phyloP scores from a whole-genome alignment of 2,797 vertebrate genomes.

The Poeciliopsis gracilis region DNA sequence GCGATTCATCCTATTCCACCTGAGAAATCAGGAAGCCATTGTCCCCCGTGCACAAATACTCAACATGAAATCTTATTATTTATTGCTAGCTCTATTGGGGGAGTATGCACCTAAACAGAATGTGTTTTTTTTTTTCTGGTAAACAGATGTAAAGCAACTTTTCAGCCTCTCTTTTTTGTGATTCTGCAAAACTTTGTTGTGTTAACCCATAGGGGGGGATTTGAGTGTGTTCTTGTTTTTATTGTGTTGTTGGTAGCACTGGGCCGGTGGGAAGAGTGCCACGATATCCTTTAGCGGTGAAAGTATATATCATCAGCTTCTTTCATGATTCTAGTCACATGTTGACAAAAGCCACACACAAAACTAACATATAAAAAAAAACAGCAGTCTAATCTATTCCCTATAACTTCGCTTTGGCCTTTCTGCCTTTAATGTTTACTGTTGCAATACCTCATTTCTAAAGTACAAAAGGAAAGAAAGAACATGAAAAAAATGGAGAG shows the following conservation, averaged over 20 bases:
- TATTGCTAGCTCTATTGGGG: conserved; percentile 72
- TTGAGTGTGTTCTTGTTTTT: conserved; percentile 36
- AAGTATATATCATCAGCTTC: conserved; percentile 42
- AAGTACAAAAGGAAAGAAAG: conserved; percentile 56
- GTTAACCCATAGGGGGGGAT: conserved; percentile 36
- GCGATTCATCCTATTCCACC: conserved; percentile 81
- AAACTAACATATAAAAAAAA: conserved; percentile 42
- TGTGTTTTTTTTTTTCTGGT: conserved; percentile 53
- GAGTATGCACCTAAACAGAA: conserved; percentile 51
- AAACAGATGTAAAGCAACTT: conserved; percentile 75
- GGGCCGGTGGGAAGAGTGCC: conserved; percentile 23
- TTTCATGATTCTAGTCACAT: conserved; percentile 39
- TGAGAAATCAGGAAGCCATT: conserved; percentile 75
- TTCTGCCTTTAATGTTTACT: conserved; percentile 60
- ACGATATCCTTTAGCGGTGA: conserved; percentile 34
- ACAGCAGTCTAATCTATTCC: conserved; percentile 49
- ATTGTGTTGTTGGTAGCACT: conserved; percentile 28
- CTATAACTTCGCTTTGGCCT: conserved; percentile 39
- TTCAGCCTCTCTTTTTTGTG: conserved; percentile 35
- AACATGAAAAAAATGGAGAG: conserved; percentile 61
- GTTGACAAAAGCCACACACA: conserved; percentile 49
- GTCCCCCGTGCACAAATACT: conserved; percentile 73
- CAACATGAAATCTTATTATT: conserved; percentile 75
- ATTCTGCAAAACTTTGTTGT: conserved; percentile 56
- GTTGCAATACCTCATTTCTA: conserved; percentile 57